phyloP scores from a whole-genome alignment of 2,888 invertebrate genomes.

The Yponomeuta cagnagella region DNA sequence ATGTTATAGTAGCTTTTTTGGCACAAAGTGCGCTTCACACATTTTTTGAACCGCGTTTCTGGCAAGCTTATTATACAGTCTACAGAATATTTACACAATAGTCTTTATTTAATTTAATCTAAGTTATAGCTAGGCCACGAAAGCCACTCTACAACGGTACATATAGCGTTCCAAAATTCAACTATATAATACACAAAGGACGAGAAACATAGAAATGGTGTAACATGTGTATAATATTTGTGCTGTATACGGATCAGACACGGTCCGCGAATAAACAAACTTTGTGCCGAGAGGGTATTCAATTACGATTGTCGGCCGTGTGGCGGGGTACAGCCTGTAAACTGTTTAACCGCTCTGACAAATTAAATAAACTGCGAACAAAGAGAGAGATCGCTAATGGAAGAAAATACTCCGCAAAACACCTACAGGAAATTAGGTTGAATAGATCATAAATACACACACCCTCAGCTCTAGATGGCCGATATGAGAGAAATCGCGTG shows the following conservation, averaged over 20 bases:
- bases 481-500: neutral
- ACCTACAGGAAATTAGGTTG: constrained; percentile 25
- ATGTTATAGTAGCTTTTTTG: too few relatives aligned
- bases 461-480: neutral
- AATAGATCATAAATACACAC: neutral
- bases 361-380: constrained; percentile 36
- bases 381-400: neutral
- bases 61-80: too few relatives aligned
- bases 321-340: constrained; percentile 26
- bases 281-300: constrained; percentile 30
- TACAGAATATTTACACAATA: too few relatives aligned
- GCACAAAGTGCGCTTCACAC: too few relatives aligned
- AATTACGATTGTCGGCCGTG: constrained; percentile 27
- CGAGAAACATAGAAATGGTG: neutral
- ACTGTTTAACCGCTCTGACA: constrained; percentile 30
- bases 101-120: too few relatives aligned
- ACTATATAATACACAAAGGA: neutral
- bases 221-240: neutral
- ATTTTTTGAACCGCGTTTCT: too few relatives aligned
- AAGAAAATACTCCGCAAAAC: neutral
- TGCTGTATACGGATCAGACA: neutral
- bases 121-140: too few relatives aligned
- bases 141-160: too few relatives aligned
- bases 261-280: constrained; percentile 22
- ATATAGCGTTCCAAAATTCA: neutral